A percentile compares a stretch with the other conserved stretches of the same genome.
These are phyloP conservation scores for Phylloscopus trochiloides DNA, from an alignment of 2,113 vertebrate species.

Conservation along the genomic window DNA sequence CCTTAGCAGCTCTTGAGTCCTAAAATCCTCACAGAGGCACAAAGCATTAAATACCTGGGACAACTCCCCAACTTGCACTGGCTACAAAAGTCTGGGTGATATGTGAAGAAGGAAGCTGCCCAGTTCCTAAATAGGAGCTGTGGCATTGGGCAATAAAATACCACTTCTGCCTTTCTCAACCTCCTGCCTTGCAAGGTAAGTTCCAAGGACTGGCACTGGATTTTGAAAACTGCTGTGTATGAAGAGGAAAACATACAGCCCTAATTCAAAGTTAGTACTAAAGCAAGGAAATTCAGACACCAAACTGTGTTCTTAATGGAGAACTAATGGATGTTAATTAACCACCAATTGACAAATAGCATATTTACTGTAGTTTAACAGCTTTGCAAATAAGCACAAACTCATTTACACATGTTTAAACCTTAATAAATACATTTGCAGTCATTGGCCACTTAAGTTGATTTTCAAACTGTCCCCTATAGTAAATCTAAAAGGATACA, in stretches of 20 bases:
- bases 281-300: slow-evolving; percentile 38
- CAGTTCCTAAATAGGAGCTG: background rate
- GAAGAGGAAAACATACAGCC: background rate
- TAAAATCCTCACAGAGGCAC: background rate
- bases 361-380: slow-evolving; percentile 60
- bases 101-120: background rate
- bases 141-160: background rate
- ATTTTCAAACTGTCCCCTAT: slow-evolving; percentile 23
- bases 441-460: slow-evolving; percentile 36
- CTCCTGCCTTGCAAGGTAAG: background rate
- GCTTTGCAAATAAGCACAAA: slow-evolving; percentile 53
- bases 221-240: background rate
- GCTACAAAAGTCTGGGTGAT: background rate
- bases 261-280: slow-evolving; percentile 10
- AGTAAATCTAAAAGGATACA: slow-evolving; percentile 55
- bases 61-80: background rate
- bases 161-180: background rate
- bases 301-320: slow-evolving; percentile 53
- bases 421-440: slow-evolving; percentile 65
- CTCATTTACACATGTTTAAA: slow-evolving; percentile 64
- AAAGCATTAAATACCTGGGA: background rate
- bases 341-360: slow-evolving; percentile 61
- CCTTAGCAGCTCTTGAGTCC: background rate
- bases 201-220: background rate
- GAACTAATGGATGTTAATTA: slow-evolving; percentile 64